A percentile compares a stretch with the other conserved stretches of the same genome.
Evolutionary conservation across 2,888 invertebrate genomes (phyloP).

Genomic region (Ophion ventricosus): DNA sequence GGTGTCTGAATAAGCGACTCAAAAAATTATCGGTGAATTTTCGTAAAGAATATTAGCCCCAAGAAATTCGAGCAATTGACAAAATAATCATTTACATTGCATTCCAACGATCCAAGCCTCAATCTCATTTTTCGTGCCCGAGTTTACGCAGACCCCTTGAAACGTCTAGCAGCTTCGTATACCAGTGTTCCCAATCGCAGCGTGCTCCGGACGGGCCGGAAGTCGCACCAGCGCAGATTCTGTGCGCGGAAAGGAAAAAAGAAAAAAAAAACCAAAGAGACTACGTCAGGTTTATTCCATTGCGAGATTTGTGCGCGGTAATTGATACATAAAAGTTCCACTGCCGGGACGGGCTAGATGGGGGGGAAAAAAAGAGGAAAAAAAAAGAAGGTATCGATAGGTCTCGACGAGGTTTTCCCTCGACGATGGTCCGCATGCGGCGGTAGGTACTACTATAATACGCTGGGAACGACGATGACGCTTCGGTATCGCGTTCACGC

Average conservation of each 20-base stretch:
- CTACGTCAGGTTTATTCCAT: slow-evolving; percentile 46
- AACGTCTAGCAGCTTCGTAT: neutral
- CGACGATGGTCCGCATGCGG: slow-evolving; percentile 50
- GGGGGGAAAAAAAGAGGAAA: slow-evolving; percentile 53
- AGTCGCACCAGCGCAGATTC: neutral
- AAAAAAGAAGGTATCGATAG: slow-evolving; percentile 56
- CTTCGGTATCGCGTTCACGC: slow-evolving; percentile 81
- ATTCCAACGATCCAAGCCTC: too few species aligned
- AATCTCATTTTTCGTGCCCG: neutral
- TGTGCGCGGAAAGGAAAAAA: neutral
- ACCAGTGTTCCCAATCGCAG: too few species aligned
- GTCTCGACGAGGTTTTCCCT: slow-evolving; percentile 52
- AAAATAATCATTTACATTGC: too few species aligned
- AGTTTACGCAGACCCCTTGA: neutral
- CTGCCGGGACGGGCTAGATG: slow-evolving; percentile 67
- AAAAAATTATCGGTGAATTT: too few species aligned
- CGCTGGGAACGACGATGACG: slow-evolving; percentile 72
- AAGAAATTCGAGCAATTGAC: too few species aligned
- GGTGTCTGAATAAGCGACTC: too few species aligned
- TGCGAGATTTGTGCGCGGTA: slow-evolving; percentile 68
- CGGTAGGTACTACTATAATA: neutral
- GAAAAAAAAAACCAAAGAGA: neutral
- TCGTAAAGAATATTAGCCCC: too few species aligned
- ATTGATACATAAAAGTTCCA: slow-evolving; percentile 79
- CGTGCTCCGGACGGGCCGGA: neutral